Percentiles rank a stretch among this genome's conserved stretches.
These are phyloP conservation scores for Arothron firmamentum DNA, from an alignment of 2,113 vertebrate species.

Conservation along the genomic window DNA sequence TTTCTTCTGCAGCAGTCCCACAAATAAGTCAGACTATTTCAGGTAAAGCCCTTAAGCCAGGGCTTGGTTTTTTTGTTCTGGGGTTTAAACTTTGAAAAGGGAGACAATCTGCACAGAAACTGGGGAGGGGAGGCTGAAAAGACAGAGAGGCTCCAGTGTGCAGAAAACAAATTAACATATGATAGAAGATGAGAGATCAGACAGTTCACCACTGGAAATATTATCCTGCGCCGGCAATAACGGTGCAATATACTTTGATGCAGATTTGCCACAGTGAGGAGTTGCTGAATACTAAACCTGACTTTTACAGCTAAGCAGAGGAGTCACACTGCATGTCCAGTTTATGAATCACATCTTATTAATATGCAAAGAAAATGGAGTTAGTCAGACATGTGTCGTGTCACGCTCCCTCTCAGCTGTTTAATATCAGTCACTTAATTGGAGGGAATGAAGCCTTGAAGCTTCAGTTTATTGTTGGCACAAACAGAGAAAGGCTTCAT, in stretches of 20 bases:
- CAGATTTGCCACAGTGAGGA: slow-evolving; percentile 3
- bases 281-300: slow-evolving; percentile 36
- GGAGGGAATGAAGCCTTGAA: too few relatives aligned
- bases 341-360: slow-evolving; percentile 1
- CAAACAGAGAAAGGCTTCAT: too few relatives aligned
- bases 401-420: too few relatives aligned
- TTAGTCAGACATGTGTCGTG: too few relatives aligned
- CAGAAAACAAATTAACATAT: slow-evolving; percentile 20
- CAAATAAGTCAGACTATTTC: neutral
- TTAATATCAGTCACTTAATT: too few relatives aligned
- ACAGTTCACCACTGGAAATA: slow-evolving; percentile 31
- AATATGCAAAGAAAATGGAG: neutral
- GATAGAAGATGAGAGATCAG: slow-evolving; percentile 38
- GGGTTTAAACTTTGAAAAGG: slow-evolving; percentile 23
- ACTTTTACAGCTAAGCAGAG: slow-evolving; percentile 22
- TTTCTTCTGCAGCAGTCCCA: too few relatives aligned
- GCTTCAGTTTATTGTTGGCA: too few relatives aligned
- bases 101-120: slow-evolving; percentile 14
- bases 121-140: neutral
- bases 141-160: slow-evolving; percentile 24
- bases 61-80: neutral
- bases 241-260: slow-evolving; percentile 29
- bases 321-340: slow-evolving; percentile 7
- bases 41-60: neutral
- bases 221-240: slow-evolving; percentile 36